Percentiles rank a stretch among this genome's conserved stretches.
Evolutionary conservation across 2,888 invertebrate species (phyloP).

Genomic region (Silvanus unidentatus): DNA sequence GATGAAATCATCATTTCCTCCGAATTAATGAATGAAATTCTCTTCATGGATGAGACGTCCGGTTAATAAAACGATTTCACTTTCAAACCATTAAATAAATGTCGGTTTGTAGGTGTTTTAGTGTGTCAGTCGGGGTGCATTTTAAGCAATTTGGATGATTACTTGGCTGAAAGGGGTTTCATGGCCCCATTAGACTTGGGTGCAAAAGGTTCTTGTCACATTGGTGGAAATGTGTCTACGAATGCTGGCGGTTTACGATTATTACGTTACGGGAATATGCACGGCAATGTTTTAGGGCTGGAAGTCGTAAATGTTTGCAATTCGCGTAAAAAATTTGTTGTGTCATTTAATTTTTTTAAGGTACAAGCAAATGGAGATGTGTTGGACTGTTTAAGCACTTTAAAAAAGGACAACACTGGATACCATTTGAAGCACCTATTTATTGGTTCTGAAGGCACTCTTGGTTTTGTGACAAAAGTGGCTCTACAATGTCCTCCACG

Average conservation of each 20-base stretch:
- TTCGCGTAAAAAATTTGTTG: too few relatives aligned
- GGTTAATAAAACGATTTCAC: slow-evolving; percentile 75
- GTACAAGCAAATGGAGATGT: slow-evolving; percentile 80
- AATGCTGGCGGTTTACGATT: slow-evolving; percentile 92
- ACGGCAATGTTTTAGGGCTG: slow-evolving; percentile 83
- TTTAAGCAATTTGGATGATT: slow-evolving; percentile 74
- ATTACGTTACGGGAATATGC: slow-evolving; percentile 87
- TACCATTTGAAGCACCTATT: slow-evolving; percentile 94
- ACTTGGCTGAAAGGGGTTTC: slow-evolving; percentile 62
- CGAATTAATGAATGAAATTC: slow-evolving; percentile 76
- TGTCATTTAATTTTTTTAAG: slow-evolving; percentile 42
- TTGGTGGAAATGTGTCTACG: slow-evolving; percentile 92
- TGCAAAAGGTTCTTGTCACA: slow-evolving; percentile 90
- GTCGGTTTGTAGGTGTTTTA: slow-evolving; percentile 56
- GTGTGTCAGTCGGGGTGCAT: slow-evolving; percentile 89
- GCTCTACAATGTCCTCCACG: slow-evolving; percentile 80
- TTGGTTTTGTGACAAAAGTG: slow-evolving; percentile 89
- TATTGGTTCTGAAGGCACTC: slow-evolving; percentile 94
- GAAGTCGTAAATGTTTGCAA: slow-evolving; percentile 82
- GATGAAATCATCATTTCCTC: slow-evolving; percentile 90
- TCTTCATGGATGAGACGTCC: slow-evolving; percentile 73
- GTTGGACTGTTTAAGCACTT: slow-evolving; percentile 76
- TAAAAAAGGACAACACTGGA: slow-evolving; percentile 98
- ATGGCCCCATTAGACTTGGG: slow-evolving; percentile 94
- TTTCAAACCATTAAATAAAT: not conserved